A percentile compares a stretch with the other conserved stretches of the same genome.
Conservation (phyloP, 2,888 invertebrate genomes). For the Caenorhabditis doughertyi region DNA sequence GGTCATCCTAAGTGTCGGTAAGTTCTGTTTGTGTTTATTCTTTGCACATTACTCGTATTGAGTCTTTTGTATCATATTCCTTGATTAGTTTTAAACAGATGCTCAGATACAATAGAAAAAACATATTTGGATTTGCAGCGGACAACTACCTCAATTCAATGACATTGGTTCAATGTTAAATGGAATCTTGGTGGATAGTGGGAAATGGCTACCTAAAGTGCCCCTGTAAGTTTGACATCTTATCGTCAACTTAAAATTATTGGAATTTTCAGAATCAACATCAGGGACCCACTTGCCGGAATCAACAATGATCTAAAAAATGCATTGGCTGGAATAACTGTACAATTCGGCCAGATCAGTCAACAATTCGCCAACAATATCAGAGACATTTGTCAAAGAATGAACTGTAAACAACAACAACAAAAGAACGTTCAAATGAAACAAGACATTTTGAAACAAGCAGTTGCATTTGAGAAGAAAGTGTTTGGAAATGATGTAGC, state of each 20-base stretch:
- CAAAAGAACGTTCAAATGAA: constrained; percentile 57
- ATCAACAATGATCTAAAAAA: constrained; percentile 54
- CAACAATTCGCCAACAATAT: constrained; percentile 45
- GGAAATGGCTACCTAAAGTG: constrained; percentile 67
- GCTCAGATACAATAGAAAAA: constrained; percentile 37
- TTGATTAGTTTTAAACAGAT: not conserved
- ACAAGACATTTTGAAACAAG: constrained; percentile 49
- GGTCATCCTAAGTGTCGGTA: constrained; percentile 72
- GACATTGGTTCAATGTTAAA: constrained; percentile 64
- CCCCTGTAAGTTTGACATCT: constrained; percentile 50
- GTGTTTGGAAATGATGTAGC: constrained; percentile 62
- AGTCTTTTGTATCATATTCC: not conserved
- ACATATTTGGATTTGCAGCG: constrained; percentile 56
- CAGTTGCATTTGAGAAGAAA: constrained; percentile 54
- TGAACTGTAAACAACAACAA: constrained; percentile 62
- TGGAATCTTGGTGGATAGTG: constrained; percentile 56
- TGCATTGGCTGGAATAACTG: constrained; percentile 36
- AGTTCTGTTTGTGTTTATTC: not conserved
- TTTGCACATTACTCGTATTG: not conserved
- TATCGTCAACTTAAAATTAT: not conserved
- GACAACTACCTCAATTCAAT: constrained; percentile 61
- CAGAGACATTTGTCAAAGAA: constrained; percentile 38
- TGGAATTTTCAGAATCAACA: constrained; percentile 56
- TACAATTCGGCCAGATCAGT: constrained; percentile 63
- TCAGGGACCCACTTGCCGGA: constrained; percentile 66